These are phyloP conservation scores for Leptoclinus maculatus DNA, from an alignment of 2,797 vertebrate genomes.

Conservation along the genomic window DNA sequence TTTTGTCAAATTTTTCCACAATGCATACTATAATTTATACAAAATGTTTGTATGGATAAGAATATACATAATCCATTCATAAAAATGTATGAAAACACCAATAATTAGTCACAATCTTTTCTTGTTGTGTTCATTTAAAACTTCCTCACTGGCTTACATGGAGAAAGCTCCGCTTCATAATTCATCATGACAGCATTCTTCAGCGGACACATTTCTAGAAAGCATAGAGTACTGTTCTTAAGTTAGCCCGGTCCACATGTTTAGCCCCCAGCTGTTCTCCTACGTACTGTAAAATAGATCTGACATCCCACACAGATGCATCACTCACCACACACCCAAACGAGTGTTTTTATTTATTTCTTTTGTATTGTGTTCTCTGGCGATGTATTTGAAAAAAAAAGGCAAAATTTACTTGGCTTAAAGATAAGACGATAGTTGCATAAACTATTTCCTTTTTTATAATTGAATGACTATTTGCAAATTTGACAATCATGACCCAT, in stretches of 20 bases:
- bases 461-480: neutral
- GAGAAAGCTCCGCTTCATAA: neutral
- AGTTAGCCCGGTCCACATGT: neutral
- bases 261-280: neutral
- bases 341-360: neutral
- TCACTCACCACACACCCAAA: neutral
- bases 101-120: neutral
- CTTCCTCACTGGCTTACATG: neutral
- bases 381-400: neutral
- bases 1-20: neutral
- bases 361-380: neutral
- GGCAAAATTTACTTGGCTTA: no score
- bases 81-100: neutral
- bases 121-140: neutral
- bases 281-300: neutral
- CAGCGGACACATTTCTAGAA: slow-evolving; percentile 2
- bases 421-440: neutral
- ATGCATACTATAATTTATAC: no score
- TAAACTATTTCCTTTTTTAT: neutral
- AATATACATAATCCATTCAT: neutral
- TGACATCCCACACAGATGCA: slow-evolving; percentile 3
- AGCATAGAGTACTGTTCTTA: neutral
- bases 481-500: neutral
- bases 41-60: neutral
- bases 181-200: neutral